Conservation (phyloP, 1,140 invertebrate species). For the Hylaeus anthracinus region DNA sequence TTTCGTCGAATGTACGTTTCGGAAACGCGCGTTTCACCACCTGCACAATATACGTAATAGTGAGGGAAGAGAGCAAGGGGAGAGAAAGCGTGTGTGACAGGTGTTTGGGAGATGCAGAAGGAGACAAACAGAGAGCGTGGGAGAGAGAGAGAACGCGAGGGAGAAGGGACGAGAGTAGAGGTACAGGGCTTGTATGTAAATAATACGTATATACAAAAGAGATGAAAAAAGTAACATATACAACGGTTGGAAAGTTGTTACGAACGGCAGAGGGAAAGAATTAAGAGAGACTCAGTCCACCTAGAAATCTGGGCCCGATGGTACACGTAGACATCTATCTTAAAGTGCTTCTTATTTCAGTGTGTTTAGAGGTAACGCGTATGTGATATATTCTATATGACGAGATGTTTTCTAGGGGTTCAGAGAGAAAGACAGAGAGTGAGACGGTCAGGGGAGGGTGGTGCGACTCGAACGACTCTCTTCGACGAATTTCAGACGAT, state of each 20-base stretch:
- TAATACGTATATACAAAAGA: conserved; percentile 71
- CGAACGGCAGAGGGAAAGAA: conserved; percentile 55
- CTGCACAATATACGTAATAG: conserved; percentile 76
- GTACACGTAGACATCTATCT: conserved; percentile 80
- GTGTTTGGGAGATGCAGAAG: neutral
- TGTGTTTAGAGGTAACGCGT: conserved; percentile 81
- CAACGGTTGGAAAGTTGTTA: conserved; percentile 75
- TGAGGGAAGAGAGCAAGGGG: neutral
- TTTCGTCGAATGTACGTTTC: conserved; percentile 73
- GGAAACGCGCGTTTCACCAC: conserved; percentile 70
- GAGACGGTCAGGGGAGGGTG: neutral
- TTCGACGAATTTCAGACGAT: conserved; percentile 42
- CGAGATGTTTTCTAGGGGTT: conserved; percentile 74
- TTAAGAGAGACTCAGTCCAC: conserved; percentile 72
- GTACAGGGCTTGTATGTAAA: conserved; percentile 75
- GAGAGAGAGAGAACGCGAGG: conserved; percentile 52
- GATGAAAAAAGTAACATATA: conserved; percentile 61
- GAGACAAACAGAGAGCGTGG: conserved; percentile 8
- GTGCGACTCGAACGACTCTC: conserved; percentile 36
- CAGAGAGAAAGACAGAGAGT: conserved; percentile 39
- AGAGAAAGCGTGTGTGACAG: conserved; percentile 2
- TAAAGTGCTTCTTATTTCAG: conserved; percentile 82
- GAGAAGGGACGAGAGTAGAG: conserved; percentile 32
- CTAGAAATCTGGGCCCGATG: conserved; percentile 75
- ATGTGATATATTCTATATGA: conserved; percentile 82